These are phyloP conservation scores for Lacerta viridis DNA, from an alignment of 2,797 vertebrate genomes.

Conservation along the genomic window DNA sequence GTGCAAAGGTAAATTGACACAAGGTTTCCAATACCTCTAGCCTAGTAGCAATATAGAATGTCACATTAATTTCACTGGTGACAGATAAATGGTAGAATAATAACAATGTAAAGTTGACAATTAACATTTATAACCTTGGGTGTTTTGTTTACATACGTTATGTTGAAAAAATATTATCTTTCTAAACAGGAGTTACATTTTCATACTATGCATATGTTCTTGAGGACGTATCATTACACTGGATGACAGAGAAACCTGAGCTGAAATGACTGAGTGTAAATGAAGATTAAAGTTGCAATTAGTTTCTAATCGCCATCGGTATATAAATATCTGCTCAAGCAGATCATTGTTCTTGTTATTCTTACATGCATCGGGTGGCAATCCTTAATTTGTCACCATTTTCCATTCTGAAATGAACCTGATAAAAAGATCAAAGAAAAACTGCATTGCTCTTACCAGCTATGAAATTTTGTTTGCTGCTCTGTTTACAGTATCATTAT, in stretches of 20 bases:
- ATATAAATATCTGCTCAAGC: slow-evolving; percentile 43
- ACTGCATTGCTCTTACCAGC: slow-evolving; percentile 33
- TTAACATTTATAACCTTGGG: slow-evolving; percentile 50
- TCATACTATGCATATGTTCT: slow-evolving; percentile 21
- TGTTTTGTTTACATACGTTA: slow-evolving; percentile 37
- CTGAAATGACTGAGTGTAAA: slow-evolving; percentile 4
- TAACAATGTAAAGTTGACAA: slow-evolving; percentile 24
- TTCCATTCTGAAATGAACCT: slow-evolving; percentile 70
- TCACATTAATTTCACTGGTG: slow-evolving; percentile 7
- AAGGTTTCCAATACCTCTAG: not conserved
- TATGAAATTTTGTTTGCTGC: slow-evolving; percentile 70
- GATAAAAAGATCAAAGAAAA: slow-evolving; percentile 39
- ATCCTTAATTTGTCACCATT: slow-evolving; percentile 33
- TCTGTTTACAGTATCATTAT: slow-evolving; percentile 61
- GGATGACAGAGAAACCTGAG: slow-evolving; percentile 19
- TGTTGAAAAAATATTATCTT: slow-evolving; percentile 47
- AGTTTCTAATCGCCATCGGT: slow-evolving; percentile 37
- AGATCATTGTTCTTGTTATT: slow-evolving; percentile 29
- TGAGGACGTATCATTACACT: slow-evolving; percentile 18
- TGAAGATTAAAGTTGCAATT: slow-evolving; percentile 59
- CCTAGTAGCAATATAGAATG: not conserved
- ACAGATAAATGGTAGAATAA: slow-evolving; percentile 21
- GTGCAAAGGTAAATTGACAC: not conserved
- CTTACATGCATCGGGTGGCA: slow-evolving; percentile 24
- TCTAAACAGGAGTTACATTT: slow-evolving; percentile 16